Percentiles rank a stretch among this genome's conserved stretches.
Evolutionary conservation across 2,797 vertebrate species (phyloP).

Genomic region (Calcarius lapponicus): DNA sequence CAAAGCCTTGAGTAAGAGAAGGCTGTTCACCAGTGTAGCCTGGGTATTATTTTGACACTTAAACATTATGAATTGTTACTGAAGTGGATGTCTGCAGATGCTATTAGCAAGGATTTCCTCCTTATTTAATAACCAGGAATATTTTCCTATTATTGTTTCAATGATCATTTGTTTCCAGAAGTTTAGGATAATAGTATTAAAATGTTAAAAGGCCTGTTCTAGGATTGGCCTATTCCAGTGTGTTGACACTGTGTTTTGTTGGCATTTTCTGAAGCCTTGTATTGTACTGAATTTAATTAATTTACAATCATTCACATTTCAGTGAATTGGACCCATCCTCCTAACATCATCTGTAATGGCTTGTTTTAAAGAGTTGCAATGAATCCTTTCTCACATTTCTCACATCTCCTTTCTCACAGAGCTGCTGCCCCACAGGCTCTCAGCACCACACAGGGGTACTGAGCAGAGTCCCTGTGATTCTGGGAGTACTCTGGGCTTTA

Average conservation of each 20-base stretch:
- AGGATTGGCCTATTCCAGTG: not conserved
- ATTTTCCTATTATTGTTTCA: not conserved
- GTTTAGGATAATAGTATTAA: not conserved
- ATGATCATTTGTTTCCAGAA: not conserved
- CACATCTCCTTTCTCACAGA: not conserved
- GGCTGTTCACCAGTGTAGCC: not conserved
- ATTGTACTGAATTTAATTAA: not conserved
- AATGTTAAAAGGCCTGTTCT: not conserved
- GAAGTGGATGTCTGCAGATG: not conserved
- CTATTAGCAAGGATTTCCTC: not conserved
- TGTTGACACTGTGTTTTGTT: not conserved
- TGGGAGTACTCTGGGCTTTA: not conserved
- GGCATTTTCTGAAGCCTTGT: not conserved
- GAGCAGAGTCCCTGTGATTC: rapidly evolving
- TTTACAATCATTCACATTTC: not conserved
- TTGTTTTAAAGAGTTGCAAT: not conserved
- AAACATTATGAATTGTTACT: not conserved
- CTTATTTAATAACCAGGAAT: not conserved
- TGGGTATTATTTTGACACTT: not conserved
- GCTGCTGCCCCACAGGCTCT: not conserved
- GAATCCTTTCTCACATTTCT: not conserved
- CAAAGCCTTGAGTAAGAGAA: not conserved
- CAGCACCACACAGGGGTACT: not conserved
- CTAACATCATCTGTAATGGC: not conserved
- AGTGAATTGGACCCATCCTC: not conserved